Conservation (phyloP, 2,113 vertebrate genomes). For the Thalassoma bifasciatum region DNA sequence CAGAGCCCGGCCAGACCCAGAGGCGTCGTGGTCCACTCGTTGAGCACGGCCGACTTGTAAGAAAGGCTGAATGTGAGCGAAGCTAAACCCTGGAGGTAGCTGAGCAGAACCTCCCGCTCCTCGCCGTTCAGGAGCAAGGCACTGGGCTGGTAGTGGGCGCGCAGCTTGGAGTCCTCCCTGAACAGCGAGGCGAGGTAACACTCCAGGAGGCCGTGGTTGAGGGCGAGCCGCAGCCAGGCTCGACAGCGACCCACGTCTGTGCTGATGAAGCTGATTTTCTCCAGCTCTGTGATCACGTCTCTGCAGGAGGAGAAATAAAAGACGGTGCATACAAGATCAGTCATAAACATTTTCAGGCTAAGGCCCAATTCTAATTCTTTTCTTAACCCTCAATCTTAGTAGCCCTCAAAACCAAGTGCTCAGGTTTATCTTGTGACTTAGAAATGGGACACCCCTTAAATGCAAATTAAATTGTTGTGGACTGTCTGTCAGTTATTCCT, state of each 20-base stretch:
- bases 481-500: too few relatives aligned
- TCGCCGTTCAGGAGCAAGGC: constrained; percentile 91
- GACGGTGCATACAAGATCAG: too few relatives aligned
- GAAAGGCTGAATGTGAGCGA: constrained; percentile 93
- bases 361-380: too few relatives aligned
- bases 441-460: too few relatives aligned
- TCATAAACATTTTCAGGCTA: too few relatives aligned
- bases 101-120: constrained; percentile 94
- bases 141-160: constrained; percentile 86
- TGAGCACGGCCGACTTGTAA: constrained; percentile 94
- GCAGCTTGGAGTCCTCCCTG: constrained; percentile 84
- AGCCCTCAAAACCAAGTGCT: too few relatives aligned
- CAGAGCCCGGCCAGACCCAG: constrained; percentile 91
- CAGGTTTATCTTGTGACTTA: too few relatives aligned
- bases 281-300: constrained; percentile 89
- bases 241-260: constrained; percentile 93
- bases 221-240: constrained; percentile 93
- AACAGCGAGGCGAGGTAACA: constrained; percentile 93
- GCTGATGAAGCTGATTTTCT: constrained; percentile 89
- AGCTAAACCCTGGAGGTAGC: constrained; percentile 92
- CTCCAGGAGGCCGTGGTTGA: constrained; percentile 93
- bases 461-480: too few relatives aligned
- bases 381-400: too few relatives aligned
- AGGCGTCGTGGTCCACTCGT: constrained; percentile 94
- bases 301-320: too few relatives aligned